phyloP scores from a whole-genome alignment of 2,113 vertebrate species.

The Nycticorax nycticorax region DNA sequence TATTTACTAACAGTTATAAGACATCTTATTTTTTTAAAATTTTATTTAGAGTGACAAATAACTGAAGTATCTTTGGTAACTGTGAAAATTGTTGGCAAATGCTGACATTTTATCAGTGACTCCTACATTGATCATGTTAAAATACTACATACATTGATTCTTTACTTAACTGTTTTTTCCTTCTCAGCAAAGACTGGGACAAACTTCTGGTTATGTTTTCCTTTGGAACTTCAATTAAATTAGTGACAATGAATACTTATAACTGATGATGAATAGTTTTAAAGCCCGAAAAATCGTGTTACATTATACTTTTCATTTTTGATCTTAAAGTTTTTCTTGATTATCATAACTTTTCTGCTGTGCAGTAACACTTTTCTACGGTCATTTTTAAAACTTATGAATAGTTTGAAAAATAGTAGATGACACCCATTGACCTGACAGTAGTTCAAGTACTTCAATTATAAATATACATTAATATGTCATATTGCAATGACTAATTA shows the following conservation, averaged over 20 bases:
- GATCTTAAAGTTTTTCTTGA: not conserved
- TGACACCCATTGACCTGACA: constrained; percentile 1
- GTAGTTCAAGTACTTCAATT: constrained; percentile 45
- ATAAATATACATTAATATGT: constrained; percentile 49
- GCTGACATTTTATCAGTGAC: not conserved
- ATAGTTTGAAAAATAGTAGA: not conserved
- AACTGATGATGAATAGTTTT: not conserved
- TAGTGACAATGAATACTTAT: not conserved
- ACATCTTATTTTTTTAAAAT: not conserved
- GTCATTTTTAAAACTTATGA: not conserved
- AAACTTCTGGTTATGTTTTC: not conserved
- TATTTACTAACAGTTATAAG: not conserved
- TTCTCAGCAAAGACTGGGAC: not conserved
- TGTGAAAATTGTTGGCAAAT: not conserved
- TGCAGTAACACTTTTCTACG: not conserved
- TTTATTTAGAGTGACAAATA: not conserved
- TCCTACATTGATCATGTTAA: not conserved
- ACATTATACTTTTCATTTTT: not conserved
- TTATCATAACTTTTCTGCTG: not conserved
- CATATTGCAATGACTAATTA: constrained; percentile 36
- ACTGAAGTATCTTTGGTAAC: not conserved
- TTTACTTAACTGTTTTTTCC: not conserved
- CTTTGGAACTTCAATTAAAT: not conserved
- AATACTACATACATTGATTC: not conserved
- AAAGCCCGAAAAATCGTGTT: not conserved